These are phyloP conservation scores for Lucinisca nassula DNA, from an alignment of 2,888 invertebrate species.

Conservation along the genomic window DNA sequence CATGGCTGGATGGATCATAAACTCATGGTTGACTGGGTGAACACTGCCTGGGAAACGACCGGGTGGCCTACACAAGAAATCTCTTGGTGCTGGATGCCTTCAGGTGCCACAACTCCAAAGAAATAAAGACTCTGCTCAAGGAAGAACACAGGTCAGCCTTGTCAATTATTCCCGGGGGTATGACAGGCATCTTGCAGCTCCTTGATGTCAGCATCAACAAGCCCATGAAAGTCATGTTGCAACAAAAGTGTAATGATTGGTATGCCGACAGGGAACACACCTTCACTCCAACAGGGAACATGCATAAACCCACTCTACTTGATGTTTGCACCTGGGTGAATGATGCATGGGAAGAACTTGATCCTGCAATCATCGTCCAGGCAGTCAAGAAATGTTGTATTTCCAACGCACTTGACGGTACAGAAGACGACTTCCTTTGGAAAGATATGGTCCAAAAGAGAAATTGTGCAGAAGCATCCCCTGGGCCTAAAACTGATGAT, in stretches of 20 bases:
- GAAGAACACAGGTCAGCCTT: background rate
- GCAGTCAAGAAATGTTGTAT: slow-evolving; percentile 45
- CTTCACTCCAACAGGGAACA: background rate
- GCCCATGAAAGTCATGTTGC: slow-evolving; percentile 31
- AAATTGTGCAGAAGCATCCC: no score
- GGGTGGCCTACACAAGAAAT: background rate
- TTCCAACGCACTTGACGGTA: slow-evolving; percentile 30
- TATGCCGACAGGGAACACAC: slow-evolving; percentile 6
- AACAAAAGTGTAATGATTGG: slow-evolving; percentile 3
- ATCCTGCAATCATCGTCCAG: background rate
- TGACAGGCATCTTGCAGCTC: slow-evolving; percentile 32
- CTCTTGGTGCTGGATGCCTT: slow-evolving; percentile 45
- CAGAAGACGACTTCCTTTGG: slow-evolving; percentile 22
- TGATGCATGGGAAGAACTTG: slow-evolving; percentile 26
- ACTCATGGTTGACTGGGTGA: slow-evolving; percentile 38
- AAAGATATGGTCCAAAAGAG: background rate
- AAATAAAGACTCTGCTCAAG: background rate
- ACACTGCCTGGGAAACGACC: slow-evolving; percentile 41
- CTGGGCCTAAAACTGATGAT: no score
- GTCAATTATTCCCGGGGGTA: slow-evolving; percentile 45
- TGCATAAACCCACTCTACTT: background rate
- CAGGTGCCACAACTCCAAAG: slow-evolving; percentile 11
- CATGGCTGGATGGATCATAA: slow-evolving; percentile 47
- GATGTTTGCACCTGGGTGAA: slow-evolving; percentile 16
- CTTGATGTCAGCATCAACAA: slow-evolving; percentile 43